These are phyloP conservation scores for Myiopsitta monachus DNA, from an alignment of 2,113 vertebrate genomes.

Conservation along the genomic window DNA sequence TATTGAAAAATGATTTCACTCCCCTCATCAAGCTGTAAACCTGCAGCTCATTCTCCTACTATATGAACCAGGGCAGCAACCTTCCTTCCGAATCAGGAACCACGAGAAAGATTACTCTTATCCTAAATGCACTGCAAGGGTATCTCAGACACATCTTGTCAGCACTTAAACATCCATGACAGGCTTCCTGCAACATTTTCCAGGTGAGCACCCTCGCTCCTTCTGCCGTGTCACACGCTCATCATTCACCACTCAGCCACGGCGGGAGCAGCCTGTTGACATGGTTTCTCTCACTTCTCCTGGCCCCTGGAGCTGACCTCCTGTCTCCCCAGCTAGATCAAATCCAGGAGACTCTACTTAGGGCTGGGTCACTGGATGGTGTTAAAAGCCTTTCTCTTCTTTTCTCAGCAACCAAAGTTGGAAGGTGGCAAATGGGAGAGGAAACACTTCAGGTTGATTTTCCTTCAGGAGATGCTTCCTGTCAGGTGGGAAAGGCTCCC, in stretches of 20 bases:
- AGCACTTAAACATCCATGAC: constrained; percentile 61
- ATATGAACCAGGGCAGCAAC: neutral
- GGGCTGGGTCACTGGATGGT: constrained; percentile 41
- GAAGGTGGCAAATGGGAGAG: constrained; percentile 55
- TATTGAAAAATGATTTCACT: neutral
- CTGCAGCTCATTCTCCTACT: neutral
- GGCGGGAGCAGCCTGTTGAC: constrained; percentile 63
- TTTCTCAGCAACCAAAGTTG: constrained; percentile 27
- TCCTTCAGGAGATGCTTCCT: constrained; percentile 21
- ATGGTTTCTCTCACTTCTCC: constrained; percentile 63
- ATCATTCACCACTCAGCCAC: constrained; percentile 51
- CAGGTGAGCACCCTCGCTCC: constrained; percentile 69
- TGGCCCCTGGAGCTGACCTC: constrained; percentile 50
- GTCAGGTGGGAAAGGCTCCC: neutral
- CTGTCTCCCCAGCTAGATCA: constrained; percentile 51
- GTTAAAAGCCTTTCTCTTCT: constrained; percentile 68
- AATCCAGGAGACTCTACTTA: constrained; percentile 56
- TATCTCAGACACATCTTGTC: constrained; percentile 67
- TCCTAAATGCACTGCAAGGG: constrained; percentile 43
- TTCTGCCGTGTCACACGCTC: constrained; percentile 11
- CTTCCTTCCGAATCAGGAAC: neutral
- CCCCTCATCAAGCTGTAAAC: neutral
- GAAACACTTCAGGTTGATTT: constrained; percentile 51
- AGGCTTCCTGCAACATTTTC: constrained; percentile 67
- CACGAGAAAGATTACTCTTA: neutral